Percentiles rank a stretch among this genome's conserved stretches.
Conservation (phyloP, 2,113 vertebrate species). For the Chunga burmeisteri region DNA sequence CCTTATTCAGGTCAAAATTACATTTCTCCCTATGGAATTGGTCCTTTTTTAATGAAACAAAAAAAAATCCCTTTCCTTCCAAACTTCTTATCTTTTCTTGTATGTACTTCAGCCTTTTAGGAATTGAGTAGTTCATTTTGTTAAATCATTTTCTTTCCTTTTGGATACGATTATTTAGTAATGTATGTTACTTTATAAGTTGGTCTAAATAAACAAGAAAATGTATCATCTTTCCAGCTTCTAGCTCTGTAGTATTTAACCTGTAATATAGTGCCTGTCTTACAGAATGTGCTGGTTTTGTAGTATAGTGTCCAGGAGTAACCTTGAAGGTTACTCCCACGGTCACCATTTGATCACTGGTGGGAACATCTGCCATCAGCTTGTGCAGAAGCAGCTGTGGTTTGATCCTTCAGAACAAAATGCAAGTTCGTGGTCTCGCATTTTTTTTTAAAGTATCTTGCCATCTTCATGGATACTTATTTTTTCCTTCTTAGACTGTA, state of each 20-base stretch:
- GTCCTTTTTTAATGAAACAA: neutral
- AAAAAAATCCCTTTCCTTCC: neutral
- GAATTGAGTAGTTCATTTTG: neutral
- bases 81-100: neutral
- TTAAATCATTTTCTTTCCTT: neutral
- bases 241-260: neutral
- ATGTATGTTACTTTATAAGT: neutral
- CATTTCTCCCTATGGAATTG: neutral
- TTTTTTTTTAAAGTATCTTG: neutral
- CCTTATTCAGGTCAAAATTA: neutral
- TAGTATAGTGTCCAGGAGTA: neutral
- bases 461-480: neutral
- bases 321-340: neutral
- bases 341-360: neutral
- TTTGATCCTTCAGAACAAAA: neutral
- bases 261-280: neutral
- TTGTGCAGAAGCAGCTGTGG: neutral
- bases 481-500: neutral
- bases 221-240: neutral
- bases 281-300: neutral
- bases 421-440: neutral
- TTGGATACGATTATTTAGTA: neutral
- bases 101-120: neutral
- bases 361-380: neutral
- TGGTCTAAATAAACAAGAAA: neutral